Base-by-base conservation (phyloP, 2,888 invertebrate genomes). In the Muschampia plurimacula region DNA sequence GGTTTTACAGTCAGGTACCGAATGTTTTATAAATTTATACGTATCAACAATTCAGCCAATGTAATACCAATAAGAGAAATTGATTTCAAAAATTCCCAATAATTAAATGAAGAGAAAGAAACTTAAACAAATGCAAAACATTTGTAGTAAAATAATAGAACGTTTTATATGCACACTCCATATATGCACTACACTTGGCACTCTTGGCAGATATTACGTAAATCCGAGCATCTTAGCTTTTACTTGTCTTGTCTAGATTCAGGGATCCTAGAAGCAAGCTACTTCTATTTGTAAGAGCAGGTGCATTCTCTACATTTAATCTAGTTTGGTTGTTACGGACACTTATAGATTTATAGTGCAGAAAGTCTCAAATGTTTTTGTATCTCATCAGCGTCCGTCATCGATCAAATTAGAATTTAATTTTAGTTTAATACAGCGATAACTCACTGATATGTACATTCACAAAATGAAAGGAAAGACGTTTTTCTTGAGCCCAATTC, bases 161-260 rank as follows among this genome's bases (percentile, higher is more conserved):
- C 41, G 36, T 68, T 68, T 68, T 68, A 68, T 46, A 68, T 60
- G 44, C 68, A 60, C 67, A 59, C 28, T 55, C 22, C 67, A 22
- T 55, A 22, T 55, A 63, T 63, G 55, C 44, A 28, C 57, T 57
- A 28, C 57, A 57, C 57, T 67, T 32, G 62, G 44, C 39, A 46
- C 41, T 46, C 57, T 64, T 67, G 70, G 52, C 64, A 57, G 64
- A 65, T 57, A 41, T 65, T 57, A 70, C 64, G 70, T 65, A 64
- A 69, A 44, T 57, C 70, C 49, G 44, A 15, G 36, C 32, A 57
- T 46, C 64, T 70, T 65, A 57, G 52, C 52, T 66, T 52, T 52
- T 52, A 52, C 52, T 66, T 66, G 49, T 66, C 66, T 57, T 28
- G 57, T 52, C 15, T 36, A 15, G 55, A 55, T 28, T 55, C 55